A percentile compares a stretch with the other conserved stretches of the same genome.
These are phyloP conservation scores for Scolanthus callimorphus DNA, from an alignment of 92 coral and sea anemone genomes.

Conservation along the genomic window DNA sequence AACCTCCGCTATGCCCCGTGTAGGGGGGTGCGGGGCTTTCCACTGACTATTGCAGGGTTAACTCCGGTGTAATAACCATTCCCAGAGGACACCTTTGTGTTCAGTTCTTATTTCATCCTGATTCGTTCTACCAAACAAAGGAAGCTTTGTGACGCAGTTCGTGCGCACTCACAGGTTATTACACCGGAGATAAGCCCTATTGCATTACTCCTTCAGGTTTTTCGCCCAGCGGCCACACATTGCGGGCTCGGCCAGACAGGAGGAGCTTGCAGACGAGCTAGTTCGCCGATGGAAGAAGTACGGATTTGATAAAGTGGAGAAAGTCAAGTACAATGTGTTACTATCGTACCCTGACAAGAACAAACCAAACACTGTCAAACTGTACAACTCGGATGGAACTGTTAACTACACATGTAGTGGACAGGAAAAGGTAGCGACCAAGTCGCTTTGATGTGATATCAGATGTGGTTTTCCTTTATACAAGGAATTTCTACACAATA, in stretches of 20 bases:
- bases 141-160: too few relatives aligned
- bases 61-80: too few relatives aligned
- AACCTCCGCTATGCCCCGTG: too few relatives aligned
- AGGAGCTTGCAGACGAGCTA: constrained; percentile 22
- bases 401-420: constrained; percentile 1
- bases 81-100: too few relatives aligned
- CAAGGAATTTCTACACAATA: too few relatives aligned
- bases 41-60: too few relatives aligned
- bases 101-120: too few relatives aligned
- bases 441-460: too few relatives aligned
- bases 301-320: constrained; percentile 54
- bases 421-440: not conserved
- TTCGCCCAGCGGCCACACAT: constrained; percentile 19
- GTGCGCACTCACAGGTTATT: not conserved
- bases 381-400: constrained; percentile 6
- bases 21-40: too few relatives aligned
- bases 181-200: not conserved
- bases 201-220: constrained; percentile 5
- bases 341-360: constrained; percentile 37
- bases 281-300: constrained; percentile 25
- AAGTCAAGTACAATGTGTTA: constrained; percentile 45
- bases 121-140: too few relatives aligned
- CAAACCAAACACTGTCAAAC: constrained; percentile 42
- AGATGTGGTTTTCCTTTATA: too few relatives aligned
- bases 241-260: constrained; percentile 20